Evolutionary conservation across 1,140 invertebrate genomes (phyloP).

Genomic region (Bathynomus jamesi): DNA sequence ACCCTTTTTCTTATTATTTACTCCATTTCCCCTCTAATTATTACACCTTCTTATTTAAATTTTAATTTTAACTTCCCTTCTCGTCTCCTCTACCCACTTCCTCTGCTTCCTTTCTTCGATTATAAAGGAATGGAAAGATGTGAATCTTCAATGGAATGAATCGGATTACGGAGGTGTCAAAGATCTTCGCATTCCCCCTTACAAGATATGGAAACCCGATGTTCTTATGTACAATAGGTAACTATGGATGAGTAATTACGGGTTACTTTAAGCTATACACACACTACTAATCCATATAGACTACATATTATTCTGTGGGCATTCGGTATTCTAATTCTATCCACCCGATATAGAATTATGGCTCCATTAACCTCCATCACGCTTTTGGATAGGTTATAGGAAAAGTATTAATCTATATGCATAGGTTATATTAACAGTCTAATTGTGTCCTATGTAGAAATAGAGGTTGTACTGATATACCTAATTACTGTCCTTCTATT

Average conservation of each 20-base stretch:
- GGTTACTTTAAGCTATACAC: background rate
- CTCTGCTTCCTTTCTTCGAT: conserved; percentile 21
- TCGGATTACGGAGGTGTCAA: conserved; percentile 93
- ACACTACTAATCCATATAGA: background rate
- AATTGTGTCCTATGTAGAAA: no score
- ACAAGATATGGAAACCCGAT: conserved; percentile 97
- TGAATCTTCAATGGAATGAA: conserved; percentile 94
- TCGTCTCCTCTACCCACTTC: no score
- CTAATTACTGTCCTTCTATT: no score
- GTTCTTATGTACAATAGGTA: conserved; percentile 99
- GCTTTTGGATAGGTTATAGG: no score
- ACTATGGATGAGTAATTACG: conserved; percentile 33
- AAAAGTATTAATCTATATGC: no score
- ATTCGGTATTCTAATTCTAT: background rate
- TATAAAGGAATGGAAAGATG: conserved; percentile 92
- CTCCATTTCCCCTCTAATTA: background rate
- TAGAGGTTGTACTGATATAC: no score
- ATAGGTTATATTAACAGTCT: no score
- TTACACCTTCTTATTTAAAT: no score
- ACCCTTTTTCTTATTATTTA: background rate
- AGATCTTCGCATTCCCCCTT: conserved; percentile 88
- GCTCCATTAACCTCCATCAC: no score
- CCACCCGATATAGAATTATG: no score
- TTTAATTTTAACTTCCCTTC: no score
- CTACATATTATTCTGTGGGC: background rate